Evolutionary conservation across 2,888 invertebrate genomes (phyloP), one percentile per base, ranked within the genome.

Genomic region (Parnassius glacialis): DNA sequence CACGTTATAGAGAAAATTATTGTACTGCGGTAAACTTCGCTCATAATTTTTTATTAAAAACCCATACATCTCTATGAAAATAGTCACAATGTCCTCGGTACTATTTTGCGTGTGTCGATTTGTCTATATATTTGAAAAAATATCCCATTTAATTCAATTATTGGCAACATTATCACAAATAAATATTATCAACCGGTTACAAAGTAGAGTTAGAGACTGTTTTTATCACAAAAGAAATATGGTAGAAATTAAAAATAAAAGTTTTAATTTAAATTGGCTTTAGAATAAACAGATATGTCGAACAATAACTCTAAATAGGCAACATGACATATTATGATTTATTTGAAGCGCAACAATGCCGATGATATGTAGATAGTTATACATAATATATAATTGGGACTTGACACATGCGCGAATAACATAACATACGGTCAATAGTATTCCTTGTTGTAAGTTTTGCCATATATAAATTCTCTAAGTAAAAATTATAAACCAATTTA

Each of bases 111-210:
- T 82, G 84, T 85, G 84, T 85, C 86, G 84, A 84, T 83, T 83
- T 68, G 65, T 59, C 47, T 45, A 62, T 55, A 44, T 45, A 62
- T 55, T 59, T 54, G 56, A 56, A 53, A 64, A 62, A 70, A 71
- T 48, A n/a, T 48, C 34, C 34, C 34, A 68, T 70, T 73, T 66
- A 66, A 71, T 73, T 72, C 5, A 45, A 72, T 71, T 84, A 84
- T 85, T 87, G 84, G 85, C 85, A 86, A 83, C 83, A 81, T 80
- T 87, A 85, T 87, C 84, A 87, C 86, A 87, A 87, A 85, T 81
- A 69, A 87, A 85, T 83, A 79, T 84, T 83, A 82, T 82, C 76
- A 73, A 76, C 67, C 66, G 62, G 70, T 73, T 66, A 69, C 68
- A 67, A 69, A 52, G 42, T 67, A 67, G 70, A 65, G 67, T 44